Percentiles rank a stretch among this genome's conserved stretches.
phyloP scores from a whole-genome alignment of 2,113 vertebrate genomes.

The Solea senegalensis region DNA sequence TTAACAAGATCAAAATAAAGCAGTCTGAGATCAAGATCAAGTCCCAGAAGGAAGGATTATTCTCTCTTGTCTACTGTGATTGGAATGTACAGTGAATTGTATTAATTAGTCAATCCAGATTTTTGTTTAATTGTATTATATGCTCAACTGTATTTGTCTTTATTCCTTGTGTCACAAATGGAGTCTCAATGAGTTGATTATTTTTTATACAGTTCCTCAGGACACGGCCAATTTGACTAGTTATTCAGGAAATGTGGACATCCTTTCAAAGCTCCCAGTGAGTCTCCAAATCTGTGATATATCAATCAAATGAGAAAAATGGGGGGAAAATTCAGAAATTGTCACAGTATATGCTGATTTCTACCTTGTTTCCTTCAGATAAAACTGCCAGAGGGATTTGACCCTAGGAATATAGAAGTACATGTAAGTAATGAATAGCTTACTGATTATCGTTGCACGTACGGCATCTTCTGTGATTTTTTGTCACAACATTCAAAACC shows the following conservation, averaged over 20 bases:
- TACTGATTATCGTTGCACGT: neutral
- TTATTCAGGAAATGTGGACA: fast-evolving
- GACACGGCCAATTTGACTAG: too few relatives aligned
- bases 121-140: too few relatives aligned
- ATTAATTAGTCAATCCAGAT: too few relatives aligned
- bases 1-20: too few relatives aligned
- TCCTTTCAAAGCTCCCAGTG: neutral
- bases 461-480: too few relatives aligned
- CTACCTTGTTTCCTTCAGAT: slow-evolving; percentile 20
- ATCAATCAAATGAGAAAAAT: neutral
- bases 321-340: neutral
- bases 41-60: too few relatives aligned
- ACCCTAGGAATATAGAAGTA: neutral
- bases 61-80: too few relatives aligned
- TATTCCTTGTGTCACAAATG: too few relatives aligned
- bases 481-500: neutral
- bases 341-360: neutral
- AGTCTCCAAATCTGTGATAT: slow-evolving; percentile 19
- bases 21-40: too few relatives aligned
- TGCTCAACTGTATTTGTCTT: too few relatives aligned
- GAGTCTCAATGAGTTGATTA: neutral
- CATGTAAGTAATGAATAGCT: slow-evolving; percentile 11
- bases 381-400: neutral
- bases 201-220: neutral
- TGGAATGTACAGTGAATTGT: too few relatives aligned